Conservation (phyloP, 2,888 invertebrate species). For the Drosophila yooni region DNA sequence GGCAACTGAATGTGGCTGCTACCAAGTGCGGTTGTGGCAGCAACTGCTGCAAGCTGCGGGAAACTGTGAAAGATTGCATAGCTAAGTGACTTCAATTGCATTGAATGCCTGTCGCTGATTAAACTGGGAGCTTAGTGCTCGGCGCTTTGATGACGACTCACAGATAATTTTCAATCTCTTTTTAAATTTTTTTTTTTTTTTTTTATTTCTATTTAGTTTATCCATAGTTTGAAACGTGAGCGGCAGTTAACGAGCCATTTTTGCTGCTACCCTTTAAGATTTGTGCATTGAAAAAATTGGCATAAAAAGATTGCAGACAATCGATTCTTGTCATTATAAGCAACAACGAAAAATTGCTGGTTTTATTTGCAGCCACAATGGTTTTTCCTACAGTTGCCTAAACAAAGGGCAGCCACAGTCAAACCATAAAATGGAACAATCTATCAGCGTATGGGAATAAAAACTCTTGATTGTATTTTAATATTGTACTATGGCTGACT, state of each 20-base stretch:
- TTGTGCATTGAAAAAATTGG: slow-evolving; percentile 59
- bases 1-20: slow-evolving; percentile 25
- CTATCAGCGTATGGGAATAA: slow-evolving; percentile 5
- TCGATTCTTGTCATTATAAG: slow-evolving; percentile 66
- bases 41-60: slow-evolving; percentile 18
- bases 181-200: slow-evolving; percentile 33
- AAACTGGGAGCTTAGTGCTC: slow-evolving; percentile 53
- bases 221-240: slow-evolving; percentile 65
- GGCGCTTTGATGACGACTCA: slow-evolving; percentile 68
- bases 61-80: slow-evolving; percentile 78
- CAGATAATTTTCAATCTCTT: slow-evolving; percentile 75
- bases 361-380: slow-evolving; percentile 56
- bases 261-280: slow-evolving; percentile 65
- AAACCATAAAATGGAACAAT: slow-evolving; percentile 8
- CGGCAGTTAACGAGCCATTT: slow-evolving; percentile 69
- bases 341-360: slow-evolving; percentile 24
- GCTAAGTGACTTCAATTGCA: slow-evolving; percentile 78
- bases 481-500: neutral
- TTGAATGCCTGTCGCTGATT: slow-evolving; percentile 73
- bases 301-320: slow-evolving; percentile 70
- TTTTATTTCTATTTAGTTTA: slow-evolving; percentile 13
- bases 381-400: slow-evolving; percentile 25
- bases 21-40: slow-evolving; percentile 23
- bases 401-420: slow-evolving; percentile 33
- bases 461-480: slow-evolving; percentile 11